Percentiles rank a stretch among this genome's conserved stretches.
phyloP scores from a whole-genome alignment of 2,113 vertebrate species.

The Daboia siamensis region DNA sequence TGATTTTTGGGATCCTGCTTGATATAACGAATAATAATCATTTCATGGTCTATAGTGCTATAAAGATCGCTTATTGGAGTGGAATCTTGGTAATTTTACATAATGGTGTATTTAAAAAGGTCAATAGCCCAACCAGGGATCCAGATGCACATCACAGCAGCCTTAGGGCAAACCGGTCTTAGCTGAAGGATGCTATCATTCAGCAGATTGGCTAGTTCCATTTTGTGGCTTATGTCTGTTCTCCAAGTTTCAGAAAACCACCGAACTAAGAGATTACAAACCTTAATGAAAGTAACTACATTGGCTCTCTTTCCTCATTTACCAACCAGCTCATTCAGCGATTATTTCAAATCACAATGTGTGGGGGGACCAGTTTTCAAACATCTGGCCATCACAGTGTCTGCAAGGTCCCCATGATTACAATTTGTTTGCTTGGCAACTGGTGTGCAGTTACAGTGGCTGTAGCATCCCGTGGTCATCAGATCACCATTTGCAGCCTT shows the following conservation, averaged over 20 bases:
- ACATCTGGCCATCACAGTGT: neutral
- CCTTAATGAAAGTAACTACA: neutral
- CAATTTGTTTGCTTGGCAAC: neutral
- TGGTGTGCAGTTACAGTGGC: neutral
- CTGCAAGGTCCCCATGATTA: neutral
- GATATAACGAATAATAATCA: accelerated
- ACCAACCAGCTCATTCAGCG: neutral
- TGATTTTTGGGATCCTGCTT: neutral
- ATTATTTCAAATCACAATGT: neutral
- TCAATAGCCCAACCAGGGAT: neutral
- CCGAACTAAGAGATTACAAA: neutral
- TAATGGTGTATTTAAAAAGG: neutral
- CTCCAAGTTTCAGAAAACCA: neutral
- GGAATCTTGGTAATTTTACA: constrained; percentile 8
- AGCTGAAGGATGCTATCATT: neutral
- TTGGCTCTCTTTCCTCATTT: neutral
- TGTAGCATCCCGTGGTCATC: neutral
- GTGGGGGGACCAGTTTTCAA: neutral
- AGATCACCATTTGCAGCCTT: neutral
- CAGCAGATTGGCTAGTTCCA: neutral
- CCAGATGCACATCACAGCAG: neutral
- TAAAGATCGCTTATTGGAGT: neutral
- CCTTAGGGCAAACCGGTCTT: neutral
- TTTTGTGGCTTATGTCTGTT: neutral
- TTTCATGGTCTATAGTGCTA: accelerated